Evolutionary conservation across 1,140 invertebrate genomes (phyloP).

Genomic region (Saxidomus purpurata): DNA sequence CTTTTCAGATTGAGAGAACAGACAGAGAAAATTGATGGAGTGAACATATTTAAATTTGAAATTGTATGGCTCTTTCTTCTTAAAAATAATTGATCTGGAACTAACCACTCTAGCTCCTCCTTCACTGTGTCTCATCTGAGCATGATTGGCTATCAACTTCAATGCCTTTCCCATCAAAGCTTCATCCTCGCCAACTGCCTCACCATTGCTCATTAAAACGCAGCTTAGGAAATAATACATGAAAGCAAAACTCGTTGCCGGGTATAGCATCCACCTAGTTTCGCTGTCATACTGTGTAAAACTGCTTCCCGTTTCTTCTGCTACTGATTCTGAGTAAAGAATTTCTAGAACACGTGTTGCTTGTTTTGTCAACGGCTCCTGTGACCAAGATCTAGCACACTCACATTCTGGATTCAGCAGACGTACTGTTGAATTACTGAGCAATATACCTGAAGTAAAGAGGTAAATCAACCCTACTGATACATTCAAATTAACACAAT

Average conservation of each 20-base stretch:
- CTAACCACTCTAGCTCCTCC: neutral
- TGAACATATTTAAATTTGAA: too few species aligned
- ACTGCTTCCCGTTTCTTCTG: slow-evolving; percentile 41
- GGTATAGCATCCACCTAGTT: slow-evolving; percentile 84
- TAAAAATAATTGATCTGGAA: too few species aligned
- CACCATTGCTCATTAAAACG: slow-evolving; percentile 88
- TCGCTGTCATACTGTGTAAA: slow-evolving; percentile 64
- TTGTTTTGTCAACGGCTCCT: slow-evolving; percentile 90
- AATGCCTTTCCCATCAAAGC: slow-evolving; percentile 88
- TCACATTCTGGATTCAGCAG: slow-evolving; percentile 93
- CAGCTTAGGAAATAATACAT: slow-evolving; percentile 93
- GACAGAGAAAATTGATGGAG: too few species aligned
- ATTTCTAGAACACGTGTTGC: slow-evolving; percentile 89
- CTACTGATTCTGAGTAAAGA: slow-evolving; percentile 88
- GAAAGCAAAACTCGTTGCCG: slow-evolving; percentile 93
- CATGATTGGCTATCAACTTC: slow-evolving; percentile 91
- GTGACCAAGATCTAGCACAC: slow-evolving; percentile 92
- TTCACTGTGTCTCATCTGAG: slow-evolving; percentile 88
- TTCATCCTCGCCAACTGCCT: slow-evolving; percentile 72
- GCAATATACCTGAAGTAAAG: slow-evolving; percentile 86
- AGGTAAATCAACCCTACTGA: neutral
- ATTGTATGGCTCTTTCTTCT: too few species aligned
- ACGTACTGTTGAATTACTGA: slow-evolving; percentile 91
- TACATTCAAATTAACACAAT: too few species aligned
- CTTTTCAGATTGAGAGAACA: too few species aligned